Conservation (phyloP, 2,888 invertebrate species). For the Nymphalis c-album region DNA sequence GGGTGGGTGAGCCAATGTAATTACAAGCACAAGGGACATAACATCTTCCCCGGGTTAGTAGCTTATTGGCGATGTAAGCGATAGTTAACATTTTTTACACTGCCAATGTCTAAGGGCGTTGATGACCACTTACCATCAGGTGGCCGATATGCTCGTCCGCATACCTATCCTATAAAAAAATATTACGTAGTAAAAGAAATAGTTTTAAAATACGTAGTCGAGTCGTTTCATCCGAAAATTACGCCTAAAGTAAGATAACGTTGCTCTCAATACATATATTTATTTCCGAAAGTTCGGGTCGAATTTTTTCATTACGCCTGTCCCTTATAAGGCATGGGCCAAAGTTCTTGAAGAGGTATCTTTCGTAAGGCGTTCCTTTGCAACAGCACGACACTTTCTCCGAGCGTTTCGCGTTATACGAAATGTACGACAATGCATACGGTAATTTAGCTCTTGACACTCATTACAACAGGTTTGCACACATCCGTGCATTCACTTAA, state of each 20-base stretch:
- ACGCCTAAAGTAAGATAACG: slow-evolving; percentile 16
- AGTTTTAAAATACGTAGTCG: not conserved
- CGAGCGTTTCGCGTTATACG: slow-evolving; percentile 59
- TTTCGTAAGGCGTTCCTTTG: slow-evolving; percentile 73
- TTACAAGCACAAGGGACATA: too few relatives aligned
- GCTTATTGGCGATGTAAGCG: too few relatives aligned
- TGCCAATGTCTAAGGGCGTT: too few relatives aligned
- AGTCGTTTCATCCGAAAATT: not conserved
- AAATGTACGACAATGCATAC: slow-evolving; percentile 48
- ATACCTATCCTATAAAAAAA: too few relatives aligned
- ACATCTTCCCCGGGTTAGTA: too few relatives aligned
- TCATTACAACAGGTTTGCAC: slow-evolving; percentile 30
- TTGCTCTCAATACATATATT: slow-evolving; percentile 35
- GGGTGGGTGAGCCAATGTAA: too few relatives aligned
- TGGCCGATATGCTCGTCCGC: too few relatives aligned
- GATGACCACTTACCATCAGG: too few relatives aligned
- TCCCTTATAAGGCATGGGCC: slow-evolving; percentile 37
- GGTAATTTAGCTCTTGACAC: slow-evolving; percentile 34
- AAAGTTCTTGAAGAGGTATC: slow-evolving; percentile 48
- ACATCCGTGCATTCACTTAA: slow-evolving; percentile 12
- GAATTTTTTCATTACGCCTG: slow-evolving; percentile 35
- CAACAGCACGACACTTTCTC: slow-evolving; percentile 66
- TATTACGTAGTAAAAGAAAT: too few relatives aligned
- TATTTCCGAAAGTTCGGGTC: slow-evolving; percentile 33
- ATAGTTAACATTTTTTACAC: too few relatives aligned